Evolutionary conservation across 2,113 vertebrate species (phyloP), one percentile per base, ranked within the genome.

Genomic region (Cyanoderma ruficeps): DNA sequence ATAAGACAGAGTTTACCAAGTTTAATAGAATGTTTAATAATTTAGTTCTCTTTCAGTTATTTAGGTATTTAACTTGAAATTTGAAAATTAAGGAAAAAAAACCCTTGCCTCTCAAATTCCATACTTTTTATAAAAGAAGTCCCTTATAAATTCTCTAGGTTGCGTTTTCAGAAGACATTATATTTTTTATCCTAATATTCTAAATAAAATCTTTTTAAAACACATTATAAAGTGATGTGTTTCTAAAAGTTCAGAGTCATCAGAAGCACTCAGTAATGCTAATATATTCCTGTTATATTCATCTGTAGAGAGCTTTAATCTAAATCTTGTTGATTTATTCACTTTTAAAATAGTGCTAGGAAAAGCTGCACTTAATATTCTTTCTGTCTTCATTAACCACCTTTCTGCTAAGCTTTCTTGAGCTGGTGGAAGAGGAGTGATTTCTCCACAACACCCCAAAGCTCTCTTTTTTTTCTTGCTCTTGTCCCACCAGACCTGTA

Each of bases 401-500:
- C 3, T 53, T 49, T 81, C 47, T 35, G 7, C 6, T 76, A 35
- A 84, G 5, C 7, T 89, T 71, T 67, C 23, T 61, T 31, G 39
- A 59, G 4, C 3, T 85, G 37, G 5, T 49, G 37, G 41, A 75
- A 85, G 17, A 49, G 9, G 6, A 41, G 4, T 2, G 2, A 56
- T 77, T 92, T 84, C 24, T 78, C 18, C 14, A 41, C 19, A 53
- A 49, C 27, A 70, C 0, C 2, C 17, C 3, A 65, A 65, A 52
- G 10, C 46, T 61, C 6, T 61, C 7, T 77, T 84, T 61, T 44
- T 20, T 46, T 68, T 91, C 25, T 69, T 77, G 11, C 4, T 49
- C 7, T 83, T 0, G 1, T 61, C 9, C 11, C 2, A 15, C 2
- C 5, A 52, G 4, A 55, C 1, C 9, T 18, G 30, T 1, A 5